These are phyloP conservation scores for Plumapathes pennacea DNA, from an alignment of 92 coral and sea anemone genomes.

Conservation along the genomic window DNA sequence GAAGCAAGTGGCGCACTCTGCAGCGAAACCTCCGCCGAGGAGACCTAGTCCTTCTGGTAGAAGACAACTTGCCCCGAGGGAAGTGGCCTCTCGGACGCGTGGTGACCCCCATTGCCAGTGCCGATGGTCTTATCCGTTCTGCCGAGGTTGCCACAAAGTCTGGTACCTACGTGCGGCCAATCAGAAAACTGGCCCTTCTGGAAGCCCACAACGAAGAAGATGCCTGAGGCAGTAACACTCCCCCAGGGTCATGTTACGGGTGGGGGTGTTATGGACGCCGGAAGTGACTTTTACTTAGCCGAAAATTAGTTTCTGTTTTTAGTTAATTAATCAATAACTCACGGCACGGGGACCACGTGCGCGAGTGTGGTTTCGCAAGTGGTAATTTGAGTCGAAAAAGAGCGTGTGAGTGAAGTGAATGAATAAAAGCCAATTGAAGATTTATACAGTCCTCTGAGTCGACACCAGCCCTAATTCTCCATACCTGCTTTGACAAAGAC, in stretches of 20 bases:
- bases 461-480: no score
- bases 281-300: no score
- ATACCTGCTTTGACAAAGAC: no score
- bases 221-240: slow-evolving; percentile 8
- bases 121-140: slow-evolving; percentile 32
- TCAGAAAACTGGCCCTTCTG: slow-evolving; percentile 27
- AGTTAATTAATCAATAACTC: no score
- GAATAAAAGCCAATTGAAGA: no score
- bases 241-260: slow-evolving; percentile 30
- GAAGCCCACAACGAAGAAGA: slow-evolving; percentile 24
- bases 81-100: slow-evolving; percentile 26
- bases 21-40: slow-evolving; percentile 15
- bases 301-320: no score
- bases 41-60: slow-evolving; percentile 35
- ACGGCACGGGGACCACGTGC: no score
- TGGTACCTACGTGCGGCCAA: slow-evolving; percentile 21
- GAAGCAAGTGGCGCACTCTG: slow-evolving; percentile 35
- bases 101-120: slow-evolving; percentile 17
- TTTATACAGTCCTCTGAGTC: no score
- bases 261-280: slow-evolving; percentile 44
- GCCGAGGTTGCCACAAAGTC: slow-evolving; percentile 34
- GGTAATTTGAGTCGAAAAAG: no score
- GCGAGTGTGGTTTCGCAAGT: no score
- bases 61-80: slow-evolving; percentile 8
- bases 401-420: no score